Evolutionary conservation across 2,113 vertebrate species (phyloP).

Genomic region (Circaetus gallicus): DNA sequence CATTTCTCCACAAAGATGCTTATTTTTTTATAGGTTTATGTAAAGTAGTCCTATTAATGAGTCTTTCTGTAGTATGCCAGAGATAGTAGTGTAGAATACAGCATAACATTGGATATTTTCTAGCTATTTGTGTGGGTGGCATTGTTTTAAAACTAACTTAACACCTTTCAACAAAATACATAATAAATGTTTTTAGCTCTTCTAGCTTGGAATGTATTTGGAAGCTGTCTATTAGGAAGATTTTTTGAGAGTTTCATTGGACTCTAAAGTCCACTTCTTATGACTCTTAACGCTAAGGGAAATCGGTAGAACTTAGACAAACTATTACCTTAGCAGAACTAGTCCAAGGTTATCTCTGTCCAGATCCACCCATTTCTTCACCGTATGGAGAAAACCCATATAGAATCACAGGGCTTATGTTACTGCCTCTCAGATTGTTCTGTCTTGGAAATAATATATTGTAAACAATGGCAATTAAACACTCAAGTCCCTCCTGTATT

Average conservation of each 20-base stretch:
- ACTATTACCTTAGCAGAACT: neutral
- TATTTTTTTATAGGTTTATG: neutral
- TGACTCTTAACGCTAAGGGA: neutral
- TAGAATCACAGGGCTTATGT: neutral
- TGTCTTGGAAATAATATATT: neutral
- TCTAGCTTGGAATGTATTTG: neutral
- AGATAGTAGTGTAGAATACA: neutral
- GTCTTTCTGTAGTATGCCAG: neutral
- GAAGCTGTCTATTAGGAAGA: neutral
- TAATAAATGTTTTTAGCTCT: neutral
- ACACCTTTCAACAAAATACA: neutral
- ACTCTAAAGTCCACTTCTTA: neutral
- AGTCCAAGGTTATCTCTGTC: neutral
- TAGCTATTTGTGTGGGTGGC: neutral
- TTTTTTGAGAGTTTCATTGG: neutral
- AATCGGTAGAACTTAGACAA: neutral
- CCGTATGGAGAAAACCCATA: accelerated
- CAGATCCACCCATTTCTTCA: neutral
- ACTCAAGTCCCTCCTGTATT: neutral
- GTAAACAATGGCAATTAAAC: neutral
- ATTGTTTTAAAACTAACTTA: neutral
- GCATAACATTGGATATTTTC: neutral
- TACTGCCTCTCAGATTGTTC: neutral
- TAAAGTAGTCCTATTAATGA: neutral
- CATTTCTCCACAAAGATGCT: accelerated